phyloP scores from a whole-genome alignment of 2,113 vertebrate genomes.

The Castor canadensis region DNA sequence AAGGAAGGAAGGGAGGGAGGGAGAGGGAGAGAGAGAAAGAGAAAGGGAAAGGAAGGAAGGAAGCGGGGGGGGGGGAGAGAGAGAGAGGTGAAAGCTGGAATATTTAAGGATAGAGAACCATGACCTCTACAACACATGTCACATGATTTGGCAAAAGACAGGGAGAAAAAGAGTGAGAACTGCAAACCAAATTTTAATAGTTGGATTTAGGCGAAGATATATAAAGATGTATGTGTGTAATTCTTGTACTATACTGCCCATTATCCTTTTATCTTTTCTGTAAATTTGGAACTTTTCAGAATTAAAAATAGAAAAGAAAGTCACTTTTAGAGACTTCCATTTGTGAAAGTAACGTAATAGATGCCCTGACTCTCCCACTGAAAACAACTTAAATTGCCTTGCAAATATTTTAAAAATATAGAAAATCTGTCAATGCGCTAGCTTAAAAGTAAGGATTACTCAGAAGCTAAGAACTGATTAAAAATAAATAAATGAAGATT shows the following conservation, averaged over 20 bases:
- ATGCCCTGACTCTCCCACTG: neutral
- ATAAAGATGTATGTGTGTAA: neutral
- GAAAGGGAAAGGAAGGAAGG: too few species aligned
- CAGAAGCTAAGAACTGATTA: neutral
- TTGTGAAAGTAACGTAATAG: neutral
- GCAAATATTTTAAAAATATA: neutral
- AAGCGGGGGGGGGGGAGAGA: too few species aligned
- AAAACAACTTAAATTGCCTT: neutral
- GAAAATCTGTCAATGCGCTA: neutral
- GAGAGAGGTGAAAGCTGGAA: neutral
- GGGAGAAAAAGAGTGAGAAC: neutral
- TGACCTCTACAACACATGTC: neutral
- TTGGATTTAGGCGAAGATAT: neutral
- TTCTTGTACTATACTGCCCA: neutral
- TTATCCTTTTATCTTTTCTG: neutral
- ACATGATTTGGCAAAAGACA: neutral
- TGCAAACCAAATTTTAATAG: conserved; percentile 14
- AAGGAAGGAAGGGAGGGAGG: too few species aligned
- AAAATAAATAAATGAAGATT: neutral
- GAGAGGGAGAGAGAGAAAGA: too few species aligned
- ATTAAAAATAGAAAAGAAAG: neutral
- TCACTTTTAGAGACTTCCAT: neutral
- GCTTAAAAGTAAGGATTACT: neutral
- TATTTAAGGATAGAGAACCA: neutral
- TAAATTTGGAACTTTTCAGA: neutral